Percentiles rank a stretch among this genome's conserved stretches.
These are phyloP conservation scores for Colius striatus DNA, from an alignment of 2,113 vertebrate genomes.

Conservation along the genomic window DNA sequence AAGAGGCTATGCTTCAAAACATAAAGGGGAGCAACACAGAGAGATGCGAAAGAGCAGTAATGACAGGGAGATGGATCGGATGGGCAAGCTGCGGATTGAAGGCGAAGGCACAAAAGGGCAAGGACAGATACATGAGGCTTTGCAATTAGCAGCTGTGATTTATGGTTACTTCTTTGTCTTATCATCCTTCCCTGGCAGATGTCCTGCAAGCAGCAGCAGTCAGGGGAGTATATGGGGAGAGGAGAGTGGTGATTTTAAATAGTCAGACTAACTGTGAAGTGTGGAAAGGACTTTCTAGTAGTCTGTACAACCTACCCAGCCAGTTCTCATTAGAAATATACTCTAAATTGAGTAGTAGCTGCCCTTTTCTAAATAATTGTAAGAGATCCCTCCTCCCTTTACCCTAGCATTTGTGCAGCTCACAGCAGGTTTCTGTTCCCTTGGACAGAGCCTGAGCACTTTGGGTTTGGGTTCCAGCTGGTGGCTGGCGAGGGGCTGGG, in stretches of 20 bases:
- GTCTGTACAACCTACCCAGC: neutral
- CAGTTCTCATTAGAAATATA: neutral
- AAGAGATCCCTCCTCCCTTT: neutral
- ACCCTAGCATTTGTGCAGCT: neutral
- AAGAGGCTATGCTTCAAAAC: neutral
- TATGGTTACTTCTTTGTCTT: conserved; percentile 23
- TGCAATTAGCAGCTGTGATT: conserved; percentile 44
- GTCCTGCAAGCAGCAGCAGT: neutral
- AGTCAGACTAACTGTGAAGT: rapidly evolving
- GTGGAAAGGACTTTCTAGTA: neutral
- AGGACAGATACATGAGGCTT: neutral
- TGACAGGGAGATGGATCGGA: neutral
- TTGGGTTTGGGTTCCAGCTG: neutral
- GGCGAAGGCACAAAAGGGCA: neutral
- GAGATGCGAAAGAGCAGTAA: neutral
- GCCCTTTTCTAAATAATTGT: neutral
- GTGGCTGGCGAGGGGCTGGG: neutral
- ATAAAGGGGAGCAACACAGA: neutral
- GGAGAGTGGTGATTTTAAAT: neutral
- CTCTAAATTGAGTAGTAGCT: neutral
- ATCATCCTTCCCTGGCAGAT: neutral
- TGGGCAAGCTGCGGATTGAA: neutral
- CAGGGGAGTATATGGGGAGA: neutral
- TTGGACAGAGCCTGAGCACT: neutral
- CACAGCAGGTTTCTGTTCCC: neutral